These are phyloP conservation scores for Aspidapion aeneum DNA, from an alignment of 2,888 invertebrate genomes.

Conservation along the genomic window DNA sequence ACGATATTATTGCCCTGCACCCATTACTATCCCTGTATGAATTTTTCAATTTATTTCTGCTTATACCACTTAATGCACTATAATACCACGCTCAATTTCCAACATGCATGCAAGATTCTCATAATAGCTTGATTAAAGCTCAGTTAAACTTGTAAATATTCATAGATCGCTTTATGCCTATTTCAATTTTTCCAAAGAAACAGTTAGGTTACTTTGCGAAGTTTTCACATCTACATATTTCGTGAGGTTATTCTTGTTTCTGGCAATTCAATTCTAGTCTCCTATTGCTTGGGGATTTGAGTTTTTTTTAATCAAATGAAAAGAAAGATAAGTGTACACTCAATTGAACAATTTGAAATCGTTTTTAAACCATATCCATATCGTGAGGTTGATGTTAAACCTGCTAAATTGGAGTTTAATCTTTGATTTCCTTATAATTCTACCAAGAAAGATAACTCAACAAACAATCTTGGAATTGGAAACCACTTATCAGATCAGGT, in stretches of 20 bases:
- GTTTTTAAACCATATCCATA: too few relatives aligned
- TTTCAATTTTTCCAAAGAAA: background rate
- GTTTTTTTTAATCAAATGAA: background rate
- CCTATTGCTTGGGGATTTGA: background rate
- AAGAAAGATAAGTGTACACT: background rate
- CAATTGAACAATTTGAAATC: background rate
- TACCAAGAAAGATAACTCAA: too few relatives aligned
- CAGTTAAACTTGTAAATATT: background rate
- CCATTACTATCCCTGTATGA: background rate
- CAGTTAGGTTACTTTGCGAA: too few relatives aligned
- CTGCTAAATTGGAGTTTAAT: background rate
- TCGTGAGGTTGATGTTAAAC: background rate
- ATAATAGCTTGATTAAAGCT: background rate
- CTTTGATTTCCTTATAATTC: background rate
- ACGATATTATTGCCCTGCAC: too few relatives aligned
- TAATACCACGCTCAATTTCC: background rate
- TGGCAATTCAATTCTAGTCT: background rate
- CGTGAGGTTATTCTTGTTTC: too few relatives aligned
- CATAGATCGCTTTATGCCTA: background rate
- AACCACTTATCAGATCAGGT: background rate
- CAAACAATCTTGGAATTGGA: background rate
- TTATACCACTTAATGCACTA: too few relatives aligned
- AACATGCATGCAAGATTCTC: background rate
- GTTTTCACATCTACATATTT: background rate
- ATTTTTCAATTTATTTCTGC: background rate